Base-by-base conservation (phyloP, 1,140 invertebrate genomes). In the Atopsyche davidsoni region DNA sequence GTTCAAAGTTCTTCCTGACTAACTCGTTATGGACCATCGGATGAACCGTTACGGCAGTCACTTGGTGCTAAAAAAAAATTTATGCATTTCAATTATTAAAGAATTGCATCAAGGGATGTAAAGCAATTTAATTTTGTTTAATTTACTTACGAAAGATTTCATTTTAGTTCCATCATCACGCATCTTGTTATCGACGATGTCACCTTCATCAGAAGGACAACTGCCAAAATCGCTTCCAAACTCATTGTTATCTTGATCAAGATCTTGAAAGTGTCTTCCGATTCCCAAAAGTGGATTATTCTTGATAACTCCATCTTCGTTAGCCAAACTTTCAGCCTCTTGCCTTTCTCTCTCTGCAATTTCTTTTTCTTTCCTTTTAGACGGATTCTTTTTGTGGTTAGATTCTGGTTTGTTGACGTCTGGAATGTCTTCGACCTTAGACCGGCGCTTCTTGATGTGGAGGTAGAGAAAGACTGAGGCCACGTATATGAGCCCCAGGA, bases 401-500 rank as follows among this genome's bases (percentile, higher is more conserved):
- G 19, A 66, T 62, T 59, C 74, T 60, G 4, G 40, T 36, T 3
- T 34, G 10, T 39, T 47, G 23, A 63, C 38, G 59, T 69, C 67
- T n/a, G 62, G 59, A 10, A 66, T 62, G 3, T 60, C 60, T 32
- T 54, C 46, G 21, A 42, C 47, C 21, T 55, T 53, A 23, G 44
- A 66, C 32, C 67, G 67, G 16, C 73, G 65, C 60, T 76, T 77
- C 54, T 81, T 77, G 39, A 85, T 78, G 58, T 87, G 85, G 4
- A 92, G 64, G 61, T 89, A 92, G 0, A 90, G 71, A 16, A 88
- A 83, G 3, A 92, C 82, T 10, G 87, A 89, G 0, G 85, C 82
- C 2, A 91, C 80, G 59, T 92, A 92, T 55, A 89, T 85, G 10
- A 92, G 68, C 0, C 87, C 87, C 3, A 92, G 69, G 2, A 90